Base-by-base conservation (phyloP, 2,888 invertebrate species). In the Cybosia mesomella region DNA sequence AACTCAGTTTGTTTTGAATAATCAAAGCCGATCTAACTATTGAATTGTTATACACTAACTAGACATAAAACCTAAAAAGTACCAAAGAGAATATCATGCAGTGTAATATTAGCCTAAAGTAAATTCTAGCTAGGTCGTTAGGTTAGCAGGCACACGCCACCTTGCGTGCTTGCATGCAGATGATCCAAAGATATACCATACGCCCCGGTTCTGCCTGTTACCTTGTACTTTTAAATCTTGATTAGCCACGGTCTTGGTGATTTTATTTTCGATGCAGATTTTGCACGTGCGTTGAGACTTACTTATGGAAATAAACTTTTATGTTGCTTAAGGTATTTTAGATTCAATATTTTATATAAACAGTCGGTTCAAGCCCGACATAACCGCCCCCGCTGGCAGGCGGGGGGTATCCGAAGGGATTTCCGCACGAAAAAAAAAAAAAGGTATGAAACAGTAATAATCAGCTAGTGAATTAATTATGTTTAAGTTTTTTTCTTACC, bases 71-170 rank as follows among this genome's bases (percentile, higher is more conserved):
- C 28, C 22, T 64, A 53, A 65, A 67, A 61, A 67, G 49, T 43
- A 64, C 43, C 69, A 79, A 79, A 54, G 73, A 74, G 71, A 61
- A 64, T 79, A 79, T 77, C 72, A 73, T 66, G 64, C 57, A 32
- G 36, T 72, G 74, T 74, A 75, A 74, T 81, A 82, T 79, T 80
- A 83, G 76, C 70, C 71, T 73, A 79, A 83, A 79, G 80, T 79
- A 82, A 80, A 80, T 85, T 84, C 83, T 78, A 74, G 80, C 75
- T 84, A 87, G 82, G 83, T 84, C 80, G 84, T 85, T 83, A 87
- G 83, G 82, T 79, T 75, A 80, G 73, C 73, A 75, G 76, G 75
- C 63, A 81, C 89, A 89, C 89, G 89, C 89, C 71, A 89, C 66
- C 74, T 89, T 69, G 89, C 89, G 89, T 89, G 89, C 74, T 75